Conservation (phyloP, 2,797 vertebrate genomes). For the Geotrypetes seraphini region DNA sequence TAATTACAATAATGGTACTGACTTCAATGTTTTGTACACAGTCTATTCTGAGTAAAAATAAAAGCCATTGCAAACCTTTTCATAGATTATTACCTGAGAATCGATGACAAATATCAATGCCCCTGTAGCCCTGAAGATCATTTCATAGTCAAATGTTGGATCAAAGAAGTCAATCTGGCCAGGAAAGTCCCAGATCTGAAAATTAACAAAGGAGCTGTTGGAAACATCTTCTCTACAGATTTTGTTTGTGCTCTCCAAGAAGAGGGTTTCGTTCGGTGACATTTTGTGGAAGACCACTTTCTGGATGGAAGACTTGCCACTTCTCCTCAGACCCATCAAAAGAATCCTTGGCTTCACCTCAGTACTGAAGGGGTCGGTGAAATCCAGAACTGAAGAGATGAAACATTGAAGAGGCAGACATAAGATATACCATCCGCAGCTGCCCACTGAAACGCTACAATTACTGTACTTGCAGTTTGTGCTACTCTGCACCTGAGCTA, state of each 20-base stretch:
- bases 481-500: too few relatives aligned
- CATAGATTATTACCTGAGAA: slow-evolving; percentile 72
- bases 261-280: slow-evolving; percentile 82
- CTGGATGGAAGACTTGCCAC: slow-evolving; percentile 91
- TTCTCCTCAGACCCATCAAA: slow-evolving; percentile 85
- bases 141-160: slow-evolving; percentile 83
- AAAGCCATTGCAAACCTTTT: too few relatives aligned
- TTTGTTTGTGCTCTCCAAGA: slow-evolving; percentile 84
- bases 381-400: slow-evolving; percentile 65
- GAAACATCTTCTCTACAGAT: slow-evolving; percentile 82
- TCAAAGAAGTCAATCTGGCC: slow-evolving; percentile 87
- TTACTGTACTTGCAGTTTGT: too few relatives aligned
- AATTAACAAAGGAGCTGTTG: slow-evolving; percentile 83
- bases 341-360: slow-evolving; percentile 88
- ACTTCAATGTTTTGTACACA: too few relatives aligned
- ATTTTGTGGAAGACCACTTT: slow-evolving; percentile 90
- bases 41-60: too few relatives aligned
- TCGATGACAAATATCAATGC: slow-evolving; percentile 84
- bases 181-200: slow-evolving; percentile 88
- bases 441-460: too few relatives aligned
- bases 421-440: too few relatives aligned
- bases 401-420: slow-evolving; percentile 16
- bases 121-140: slow-evolving; percentile 83
- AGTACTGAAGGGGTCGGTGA: slow-evolving; percentile 72
- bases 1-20: too few relatives aligned